These are phyloP conservation scores for Bos taurus DNA, from an alignment of 2,113 vertebrate genomes.

Conservation along the genomic window ARS-UCD2.0 NC_037339.1:23056501-23057000, in stretches of 20 bases:
- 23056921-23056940: neutral
- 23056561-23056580: neutral
- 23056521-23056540: neutral
- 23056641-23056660: neutral
- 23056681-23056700: accelerated
- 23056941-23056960: neutral
- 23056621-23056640: neutral
- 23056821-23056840: neutral
- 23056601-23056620: neutral
- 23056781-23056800: neutral
- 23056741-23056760: neutral
- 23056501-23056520: neutral
- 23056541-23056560: neutral
- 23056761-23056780: neutral
- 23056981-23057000: neutral
- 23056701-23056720: accelerated
- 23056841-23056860: neutral
- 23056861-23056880: neutral
- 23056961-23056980: neutral
- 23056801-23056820: neutral
- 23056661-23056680: neutral
- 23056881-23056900: neutral
- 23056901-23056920: neutral
- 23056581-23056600: neutral
- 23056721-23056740: neutral